Conservation (phyloP, 2,113 vertebrate species). For the Atherinomorus stipes region DNA sequence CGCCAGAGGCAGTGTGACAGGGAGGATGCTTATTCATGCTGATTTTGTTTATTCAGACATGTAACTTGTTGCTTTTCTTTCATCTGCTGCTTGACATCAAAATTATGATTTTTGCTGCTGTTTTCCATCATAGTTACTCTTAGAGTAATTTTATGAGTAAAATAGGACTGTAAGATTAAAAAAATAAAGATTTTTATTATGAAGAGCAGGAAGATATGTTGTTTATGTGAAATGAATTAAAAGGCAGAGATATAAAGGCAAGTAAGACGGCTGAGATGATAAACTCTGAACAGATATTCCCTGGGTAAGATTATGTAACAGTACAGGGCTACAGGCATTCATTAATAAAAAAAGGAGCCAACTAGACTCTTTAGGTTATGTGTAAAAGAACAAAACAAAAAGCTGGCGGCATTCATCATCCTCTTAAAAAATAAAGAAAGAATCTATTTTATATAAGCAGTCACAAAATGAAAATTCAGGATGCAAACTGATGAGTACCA, state of each 20-base stretch:
- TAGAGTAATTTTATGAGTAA: neutral
- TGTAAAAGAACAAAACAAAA: constrained; percentile 11
- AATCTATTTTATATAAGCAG: neutral
- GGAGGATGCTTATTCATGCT: constrained; percentile 52
- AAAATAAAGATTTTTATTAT: constrained; percentile 5
- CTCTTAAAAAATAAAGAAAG: too few species aligned
- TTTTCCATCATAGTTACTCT: neutral
- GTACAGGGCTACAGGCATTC: constrained; percentile 27
- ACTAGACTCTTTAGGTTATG: constrained; percentile 19
- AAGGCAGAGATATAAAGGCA: constrained; percentile 15
- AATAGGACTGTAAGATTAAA: constrained; percentile 19
- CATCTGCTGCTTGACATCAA: constrained; percentile 9
- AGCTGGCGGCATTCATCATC: too few species aligned
- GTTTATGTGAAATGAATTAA: constrained; percentile 42
- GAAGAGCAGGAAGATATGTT: neutral
- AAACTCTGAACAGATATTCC: constrained; percentile 15
- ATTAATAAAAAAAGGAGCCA: constrained; percentile 23
- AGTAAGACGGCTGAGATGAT: constrained; percentile 17
- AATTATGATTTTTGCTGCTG: constrained; percentile 5
- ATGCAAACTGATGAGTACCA: neutral
- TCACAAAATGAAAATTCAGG: neutral
- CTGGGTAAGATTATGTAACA: constrained; percentile 44
- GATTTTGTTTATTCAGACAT: constrained; percentile 48
- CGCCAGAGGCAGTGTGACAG: constrained; percentile 48
- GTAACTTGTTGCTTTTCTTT: constrained; percentile 46